Conservation (phyloP, 2,113 vertebrate genomes). For the Crotalus helleri region DNA sequence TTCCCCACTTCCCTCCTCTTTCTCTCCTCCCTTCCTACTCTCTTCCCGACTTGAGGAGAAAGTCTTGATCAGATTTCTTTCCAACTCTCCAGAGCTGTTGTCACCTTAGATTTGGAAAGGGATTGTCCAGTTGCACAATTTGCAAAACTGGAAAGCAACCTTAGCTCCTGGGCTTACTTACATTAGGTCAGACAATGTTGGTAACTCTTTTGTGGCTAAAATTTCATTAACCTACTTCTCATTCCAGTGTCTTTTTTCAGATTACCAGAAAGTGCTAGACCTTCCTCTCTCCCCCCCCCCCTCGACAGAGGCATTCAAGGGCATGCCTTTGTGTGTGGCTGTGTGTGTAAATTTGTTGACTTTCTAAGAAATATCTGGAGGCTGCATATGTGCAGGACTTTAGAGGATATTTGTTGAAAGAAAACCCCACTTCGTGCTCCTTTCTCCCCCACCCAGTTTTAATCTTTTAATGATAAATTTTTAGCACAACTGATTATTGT, state of each 20-base stretch:
- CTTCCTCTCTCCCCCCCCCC: no score
- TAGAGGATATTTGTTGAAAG: neutral
- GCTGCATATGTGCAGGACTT: neutral
- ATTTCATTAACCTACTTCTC: neutral
- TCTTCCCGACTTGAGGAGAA: no score
- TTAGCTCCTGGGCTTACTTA: slow-evolving; percentile 84
- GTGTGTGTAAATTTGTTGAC: neutral
- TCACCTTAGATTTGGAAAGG: slow-evolving; percentile 90
- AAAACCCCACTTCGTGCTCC: neutral
- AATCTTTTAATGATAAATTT: neutral
- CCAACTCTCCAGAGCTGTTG: slow-evolving; percentile 89
- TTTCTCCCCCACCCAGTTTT: neutral
- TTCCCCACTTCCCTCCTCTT: no score
- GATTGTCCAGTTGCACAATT: slow-evolving; percentile 72
- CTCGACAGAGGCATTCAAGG: no score
- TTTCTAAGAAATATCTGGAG: neutral
- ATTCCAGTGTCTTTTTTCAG: neutral
- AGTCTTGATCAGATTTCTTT: neutral
- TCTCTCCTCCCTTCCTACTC: no score
- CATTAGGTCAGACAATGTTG: slow-evolving; percentile 83
- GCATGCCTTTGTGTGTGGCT: neutral
- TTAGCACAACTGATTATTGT: neutral
- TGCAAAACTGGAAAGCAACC: slow-evolving; percentile 93
- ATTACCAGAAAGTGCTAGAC: no score
- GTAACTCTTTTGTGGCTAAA: slow-evolving; percentile 82